Evolutionary conservation across 2,888 invertebrate genomes (phyloP).

Genomic region (Amphipyra tragopoginis): DNA sequence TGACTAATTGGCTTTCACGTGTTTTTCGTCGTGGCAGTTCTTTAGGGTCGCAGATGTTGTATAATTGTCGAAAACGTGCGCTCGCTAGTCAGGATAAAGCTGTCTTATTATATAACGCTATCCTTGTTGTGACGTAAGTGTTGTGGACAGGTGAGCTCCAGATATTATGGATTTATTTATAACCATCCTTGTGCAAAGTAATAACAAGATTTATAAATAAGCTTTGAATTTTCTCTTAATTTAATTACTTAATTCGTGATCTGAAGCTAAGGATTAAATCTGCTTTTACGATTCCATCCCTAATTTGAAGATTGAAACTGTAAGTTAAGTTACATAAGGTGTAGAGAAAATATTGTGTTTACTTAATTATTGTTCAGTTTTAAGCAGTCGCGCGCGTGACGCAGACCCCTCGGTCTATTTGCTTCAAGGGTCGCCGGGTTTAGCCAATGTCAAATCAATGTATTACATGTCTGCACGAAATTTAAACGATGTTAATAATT

Average conservation of each 20-base stretch:
- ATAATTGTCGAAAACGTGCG: constrained; percentile 37
- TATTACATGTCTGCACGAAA: constrained; percentile 17
- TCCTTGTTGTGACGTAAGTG: constrained; percentile 83
- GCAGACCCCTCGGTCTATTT: constrained; percentile 27
- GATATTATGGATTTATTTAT: constrained; percentile 22
- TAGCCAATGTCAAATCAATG: constrained; percentile 43
- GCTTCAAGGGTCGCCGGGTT: constrained; percentile 21
- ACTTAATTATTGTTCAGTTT: constrained; percentile 31
- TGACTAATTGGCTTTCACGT: constrained; percentile 25
- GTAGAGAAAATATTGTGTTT: constrained; percentile 23
- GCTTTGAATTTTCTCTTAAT: not conserved
- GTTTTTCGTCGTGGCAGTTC: constrained; percentile 8
- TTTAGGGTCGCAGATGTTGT: constrained; percentile 13
- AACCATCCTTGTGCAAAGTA: not conserved
- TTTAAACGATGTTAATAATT: constrained; percentile 12
- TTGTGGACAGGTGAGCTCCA: constrained; percentile 48
- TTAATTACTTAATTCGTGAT: not conserved
- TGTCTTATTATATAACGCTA: constrained; percentile 78
- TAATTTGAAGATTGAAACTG: not conserved
- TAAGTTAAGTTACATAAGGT: constrained; percentile 29
- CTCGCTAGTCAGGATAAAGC: constrained; percentile 48
- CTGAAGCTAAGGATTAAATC: not conserved
- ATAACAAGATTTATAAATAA: constrained; percentile 2
- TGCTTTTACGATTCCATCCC: not conserved
- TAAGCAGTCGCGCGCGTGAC: constrained; percentile 27